Base-by-base conservation (phyloP, 2,797 vertebrate genomes). In the Enteromius treurensis region DNA sequence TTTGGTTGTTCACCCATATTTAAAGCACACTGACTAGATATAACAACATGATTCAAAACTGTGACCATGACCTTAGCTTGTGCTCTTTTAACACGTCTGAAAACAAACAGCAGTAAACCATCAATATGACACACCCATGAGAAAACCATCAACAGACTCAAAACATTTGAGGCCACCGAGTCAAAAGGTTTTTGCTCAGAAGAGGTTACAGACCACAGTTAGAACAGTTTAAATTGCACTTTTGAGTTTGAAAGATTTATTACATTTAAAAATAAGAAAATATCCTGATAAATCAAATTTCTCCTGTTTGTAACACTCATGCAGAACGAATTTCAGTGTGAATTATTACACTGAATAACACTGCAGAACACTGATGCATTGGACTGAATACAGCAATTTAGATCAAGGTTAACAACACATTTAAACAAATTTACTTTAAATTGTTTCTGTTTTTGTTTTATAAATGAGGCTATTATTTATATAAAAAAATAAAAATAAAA, bases 51-150 rank as follows among this genome's bases (percentile, higher is more conserved):
- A 86, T 80, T 32, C 14, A 60, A 49, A 79, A 80, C 53, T 21
- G 55, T 65, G 82, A 64, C 37, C 88, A 49, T 88, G 75, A 79
- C 79, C 74, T 53, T 79, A 85, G 74, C 80, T 67, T 83, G 55
- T 74, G 10, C 51, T 14, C 47, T 83, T 85, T 85, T 86, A 40
- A 47, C 84, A 69, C 81, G 55, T 29, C 8, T n/a, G 7, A 17
- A 4, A 85, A 55, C 78, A 82, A 83, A 51, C 88, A 58, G 84
- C 89, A 90, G 87, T 88, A 86, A 91, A 89, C 86, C 85, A 88
- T 68, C 80, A 91, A 92, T 90, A 70, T 91, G 86, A 88, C 88
- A 85, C 73, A 70, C 84, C 77, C 71, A 83, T 87, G 90, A 85
- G 88, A 92, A 79, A 79, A 37, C 10, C 77, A 34, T 51, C 77